Base-by-base conservation (phyloP, 2,113 vertebrate species). In the Paradoxurus hermaphroditus region DNA sequence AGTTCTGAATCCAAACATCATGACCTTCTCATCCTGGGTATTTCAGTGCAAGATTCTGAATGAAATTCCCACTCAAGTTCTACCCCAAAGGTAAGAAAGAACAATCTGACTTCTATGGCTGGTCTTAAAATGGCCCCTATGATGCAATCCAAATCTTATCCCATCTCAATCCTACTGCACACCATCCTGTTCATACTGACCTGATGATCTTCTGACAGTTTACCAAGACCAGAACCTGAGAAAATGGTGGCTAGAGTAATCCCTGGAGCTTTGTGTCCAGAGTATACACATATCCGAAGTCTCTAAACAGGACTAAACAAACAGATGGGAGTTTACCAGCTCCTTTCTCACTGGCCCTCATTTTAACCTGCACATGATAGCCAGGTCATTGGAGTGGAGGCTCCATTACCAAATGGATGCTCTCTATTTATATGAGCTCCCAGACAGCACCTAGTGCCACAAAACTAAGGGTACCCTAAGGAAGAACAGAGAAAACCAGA, bases 1-100 rank as follows among this genome's bases (percentile, higher is more conserved):
- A 65, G 21, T 49, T 88, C 87, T 91, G 27, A 39, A 86, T 85
- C 67, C 29, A 97, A 95, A 96, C 7, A 68, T 46, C 82, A 86
- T 53, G 49, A 78, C 31, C 25, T 86, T 41, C 44, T 94, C 63
- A 81, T 56, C 34, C 4, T 73, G 41, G 56, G 31, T 65, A 81
- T 84, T 73, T 79, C 63, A 95, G 31, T 51, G 46, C 51, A 96
- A 62, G 15, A 46, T 68, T 92, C 79, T 82, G 44, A 90, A 46
- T 94, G 41, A 90, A 95, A 94, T 67, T 70, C 62, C 53, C 63
- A 77, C 21, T 92, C 46, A 92, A 18, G 81, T 44, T 92, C 73
- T 88, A 90, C 2, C 36, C 10, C 29, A 96, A 34, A 88, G 5
- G 51, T 29, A n/a, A 79, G 34, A 81, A 81, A 85, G 25, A 88